A percentile compares a stretch with the other conserved stretches of the same genome.
These are phyloP conservation scores for Ephestia elutella DNA, from an alignment of 1,140 invertebrate genomes.

Conservation along the genomic window DNA sequence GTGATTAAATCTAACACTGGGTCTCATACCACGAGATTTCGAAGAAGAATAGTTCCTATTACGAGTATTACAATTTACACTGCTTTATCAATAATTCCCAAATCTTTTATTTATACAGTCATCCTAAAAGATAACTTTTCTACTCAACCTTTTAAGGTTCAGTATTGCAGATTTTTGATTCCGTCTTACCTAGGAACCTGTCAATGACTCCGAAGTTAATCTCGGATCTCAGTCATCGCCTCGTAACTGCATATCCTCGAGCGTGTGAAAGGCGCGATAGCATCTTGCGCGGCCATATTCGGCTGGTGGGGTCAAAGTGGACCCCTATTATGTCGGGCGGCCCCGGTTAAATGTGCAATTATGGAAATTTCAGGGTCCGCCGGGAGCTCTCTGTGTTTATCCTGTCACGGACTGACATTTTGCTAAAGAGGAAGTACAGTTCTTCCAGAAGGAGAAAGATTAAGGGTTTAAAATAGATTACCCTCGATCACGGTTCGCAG, in stretches of 20 bases:
- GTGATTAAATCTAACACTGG: too few species aligned
- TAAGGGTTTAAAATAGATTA: too few species aligned
- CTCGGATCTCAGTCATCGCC: background rate
- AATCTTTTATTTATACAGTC: too few species aligned
- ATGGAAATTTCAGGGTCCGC: constrained; percentile 20
- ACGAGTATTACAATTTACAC: too few species aligned
- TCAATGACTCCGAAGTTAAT: background rate
- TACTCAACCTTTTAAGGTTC: too few species aligned
- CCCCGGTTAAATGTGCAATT: constrained; percentile 16
- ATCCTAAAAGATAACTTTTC: too few species aligned
- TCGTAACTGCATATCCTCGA: constrained; percentile 2
- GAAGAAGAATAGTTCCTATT: too few species aligned
- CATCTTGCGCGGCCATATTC: constrained; percentile 30
- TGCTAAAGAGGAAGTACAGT: background rate
- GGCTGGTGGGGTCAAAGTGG: constrained; percentile 26
- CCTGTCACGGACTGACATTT: background rate
- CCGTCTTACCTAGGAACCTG: too few species aligned
- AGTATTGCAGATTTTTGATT: too few species aligned
- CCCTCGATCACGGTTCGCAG: too few species aligned
- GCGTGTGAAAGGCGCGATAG: constrained; percentile 32
- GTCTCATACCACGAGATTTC: too few species aligned
- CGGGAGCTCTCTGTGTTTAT: constrained; percentile 1
- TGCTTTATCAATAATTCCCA: too few species aligned
- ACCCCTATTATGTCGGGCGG: constrained; percentile 26
- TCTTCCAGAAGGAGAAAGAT: background rate